A percentile compares a stretch with the other conserved stretches of the same genome.
phyloP scores from a whole-genome alignment of 1,140 invertebrate species.

The Ostrea edulis region DNA sequence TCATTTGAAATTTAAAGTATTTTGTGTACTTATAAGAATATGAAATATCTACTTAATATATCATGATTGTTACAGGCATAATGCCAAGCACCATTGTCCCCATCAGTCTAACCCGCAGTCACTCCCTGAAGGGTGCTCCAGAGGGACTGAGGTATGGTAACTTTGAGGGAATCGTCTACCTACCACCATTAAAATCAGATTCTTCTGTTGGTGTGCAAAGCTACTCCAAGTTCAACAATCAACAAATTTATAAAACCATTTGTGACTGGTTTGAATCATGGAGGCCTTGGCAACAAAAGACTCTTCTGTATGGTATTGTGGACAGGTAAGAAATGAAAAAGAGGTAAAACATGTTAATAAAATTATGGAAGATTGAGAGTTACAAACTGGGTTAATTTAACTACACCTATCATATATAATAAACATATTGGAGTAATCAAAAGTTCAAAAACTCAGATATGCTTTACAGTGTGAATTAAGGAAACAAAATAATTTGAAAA shows the following conservation, averaged over 20 bases:
- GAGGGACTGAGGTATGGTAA: slow-evolving; percentile 72
- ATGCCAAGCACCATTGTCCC: slow-evolving; percentile 72
- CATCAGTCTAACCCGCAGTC: slow-evolving; percentile 64
- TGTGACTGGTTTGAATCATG: slow-evolving; percentile 74
- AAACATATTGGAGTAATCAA: too few relatives aligned
- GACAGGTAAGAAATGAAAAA: slow-evolving; percentile 65
- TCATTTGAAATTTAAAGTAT: too few relatives aligned
- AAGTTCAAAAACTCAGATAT: too few relatives aligned
- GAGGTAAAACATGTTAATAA: too few relatives aligned
- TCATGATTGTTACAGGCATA: neutral
- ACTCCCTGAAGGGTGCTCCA: slow-evolving; percentile 62
- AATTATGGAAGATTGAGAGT: too few relatives aligned
- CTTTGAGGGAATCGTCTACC: slow-evolving; percentile 70
- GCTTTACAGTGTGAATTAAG: too few relatives aligned
- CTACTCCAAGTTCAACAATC: slow-evolving; percentile 69
- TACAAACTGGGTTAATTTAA: too few relatives aligned
- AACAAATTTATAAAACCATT: slow-evolving; percentile 73
- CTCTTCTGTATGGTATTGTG: slow-evolving; percentile 71
- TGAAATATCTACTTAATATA: neutral
- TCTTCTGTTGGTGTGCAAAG: slow-evolving; percentile 50
- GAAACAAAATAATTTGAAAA: too few relatives aligned
- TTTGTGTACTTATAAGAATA: neutral
- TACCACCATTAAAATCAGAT: slow-evolving; percentile 63
- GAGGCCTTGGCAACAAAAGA: slow-evolving; percentile 75
- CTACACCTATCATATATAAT: too few relatives aligned